Percentiles rank a stretch among this genome's conserved stretches.
Evolutionary conservation across 2,113 vertebrate genomes (phyloP).

Genomic region (Casuarius casuarius): DNA sequence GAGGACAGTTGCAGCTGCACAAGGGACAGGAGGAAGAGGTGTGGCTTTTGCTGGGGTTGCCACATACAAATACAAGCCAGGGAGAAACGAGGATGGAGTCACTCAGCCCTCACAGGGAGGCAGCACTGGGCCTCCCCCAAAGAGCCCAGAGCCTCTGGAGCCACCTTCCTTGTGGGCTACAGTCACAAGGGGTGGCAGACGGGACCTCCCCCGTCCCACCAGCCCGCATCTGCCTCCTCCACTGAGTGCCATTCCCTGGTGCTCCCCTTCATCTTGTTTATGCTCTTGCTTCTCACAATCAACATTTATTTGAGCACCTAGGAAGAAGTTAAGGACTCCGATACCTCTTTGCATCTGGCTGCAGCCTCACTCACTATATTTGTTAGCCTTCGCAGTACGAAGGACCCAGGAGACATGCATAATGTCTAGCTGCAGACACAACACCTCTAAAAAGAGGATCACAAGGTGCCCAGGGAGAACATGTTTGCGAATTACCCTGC

Average conservation of each 20-base stretch:
- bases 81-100: background rate
- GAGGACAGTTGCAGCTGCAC: background rate
- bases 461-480: fast-evolving
- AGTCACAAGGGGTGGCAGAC: fast-evolving
- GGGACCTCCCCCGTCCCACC: too few species aligned
- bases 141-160: fast-evolving
- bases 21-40: background rate
- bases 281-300: background rate
- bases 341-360: background rate
- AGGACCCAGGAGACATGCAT: fast-evolving
- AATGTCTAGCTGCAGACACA: background rate
- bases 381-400: background rate
- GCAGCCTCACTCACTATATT: background rate
- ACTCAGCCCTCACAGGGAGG: background rate
- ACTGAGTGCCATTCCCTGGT: background rate
- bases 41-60: background rate
- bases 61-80: background rate
- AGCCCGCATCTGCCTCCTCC: background rate
- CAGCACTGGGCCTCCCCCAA: background rate
- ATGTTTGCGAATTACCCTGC: fast-evolving
- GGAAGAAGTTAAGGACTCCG: fast-evolving
- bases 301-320: fast-evolving
- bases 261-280: background rate
- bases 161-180: fast-evolving
- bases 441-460: background rate